These are phyloP conservation scores for Solenopsis invicta DNA, from an alignment of 1,140 invertebrate genomes.

Conservation along the genomic window DNA sequence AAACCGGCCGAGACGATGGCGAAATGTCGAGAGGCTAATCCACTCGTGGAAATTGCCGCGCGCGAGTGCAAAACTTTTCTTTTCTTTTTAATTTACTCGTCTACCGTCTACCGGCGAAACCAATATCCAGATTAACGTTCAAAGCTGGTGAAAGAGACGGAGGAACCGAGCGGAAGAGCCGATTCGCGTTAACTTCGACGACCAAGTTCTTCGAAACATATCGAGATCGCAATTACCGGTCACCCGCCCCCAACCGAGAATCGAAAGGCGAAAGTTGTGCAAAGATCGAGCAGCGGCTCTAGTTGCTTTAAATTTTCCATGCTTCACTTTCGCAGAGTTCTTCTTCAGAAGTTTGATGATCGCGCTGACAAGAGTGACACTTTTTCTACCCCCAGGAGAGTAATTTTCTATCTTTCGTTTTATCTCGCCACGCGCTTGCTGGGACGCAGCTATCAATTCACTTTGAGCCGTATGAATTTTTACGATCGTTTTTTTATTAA, in stretches of 20 bases:
- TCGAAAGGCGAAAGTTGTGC: constrained; percentile 56
- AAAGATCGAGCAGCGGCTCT: constrained; percentile 28
- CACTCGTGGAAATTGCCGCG: constrained; percentile 66
- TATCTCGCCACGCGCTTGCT: not conserved
- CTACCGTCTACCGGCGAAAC: not conserved
- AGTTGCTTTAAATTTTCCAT: constrained; percentile 53
- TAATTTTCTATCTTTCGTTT: constrained; percentile 45
- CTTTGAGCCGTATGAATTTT: constrained; percentile 48
- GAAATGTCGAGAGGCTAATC: constrained; percentile 53
- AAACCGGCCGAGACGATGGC: constrained; percentile 28
- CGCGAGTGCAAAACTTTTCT: constrained; percentile 60
- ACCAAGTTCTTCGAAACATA: constrained; percentile 59
- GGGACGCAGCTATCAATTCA: constrained; percentile 27
- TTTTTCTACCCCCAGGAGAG: not conserved
- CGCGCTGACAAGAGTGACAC: constrained; percentile 42
- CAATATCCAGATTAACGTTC: constrained; percentile 69
- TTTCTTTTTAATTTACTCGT: constrained; percentile 66
- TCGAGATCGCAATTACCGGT: constrained; percentile 59
- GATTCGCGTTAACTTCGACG: constrained; percentile 42
- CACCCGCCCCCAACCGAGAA: constrained; percentile 7
- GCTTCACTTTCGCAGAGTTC: constrained; percentile 18
- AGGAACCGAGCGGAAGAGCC: not conserved
- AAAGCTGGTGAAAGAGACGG: constrained; percentile 9
- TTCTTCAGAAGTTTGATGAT: constrained; percentile 56
- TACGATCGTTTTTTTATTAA: constrained; percentile 17